phyloP scores from a whole-genome alignment of 2,888 invertebrate species.

The Melanchra persicariae region DNA sequence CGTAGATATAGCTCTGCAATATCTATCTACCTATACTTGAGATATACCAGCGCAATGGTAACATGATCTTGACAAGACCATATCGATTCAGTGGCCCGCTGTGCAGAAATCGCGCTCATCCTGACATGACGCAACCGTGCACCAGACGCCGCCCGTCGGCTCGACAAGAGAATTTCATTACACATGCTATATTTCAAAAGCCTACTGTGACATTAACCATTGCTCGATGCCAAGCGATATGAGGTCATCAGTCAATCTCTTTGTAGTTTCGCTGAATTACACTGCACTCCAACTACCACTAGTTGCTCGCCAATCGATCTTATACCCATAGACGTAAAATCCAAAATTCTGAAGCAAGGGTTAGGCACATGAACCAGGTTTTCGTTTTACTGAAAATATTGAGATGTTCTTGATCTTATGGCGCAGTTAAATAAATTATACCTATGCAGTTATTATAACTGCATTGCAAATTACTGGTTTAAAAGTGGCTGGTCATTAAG shows the following conservation, averaged over 20 bases:
- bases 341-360: conserved; percentile 30
- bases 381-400: conserved; percentile 58
- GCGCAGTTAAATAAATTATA: conserved; percentile 42
- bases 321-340: conserved; percentile 24
- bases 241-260: conserved; percentile 84
- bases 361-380: conserved; percentile 39
- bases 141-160: conserved; percentile 63
- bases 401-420: conserved; percentile 44
- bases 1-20: not conserved
- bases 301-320: conserved; percentile 28
- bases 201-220: conserved; percentile 84
- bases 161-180: conserved; percentile 75
- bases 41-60: conserved; percentile 40
- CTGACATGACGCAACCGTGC: conserved; percentile 59
- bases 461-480: conserved; percentile 21
- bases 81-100: conserved; percentile 66
- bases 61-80: conserved; percentile 70
- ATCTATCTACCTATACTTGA: conserved; percentile 2
- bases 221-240: conserved; percentile 81
- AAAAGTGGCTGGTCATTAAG: conserved; percentile 50
- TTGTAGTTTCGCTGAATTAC: conserved; percentile 73
- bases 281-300: conserved; percentile 56
- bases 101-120: conserved; percentile 70
- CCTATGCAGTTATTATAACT: conserved; percentile 34
- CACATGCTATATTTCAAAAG: conserved; percentile 82